Percentiles rank a stretch among this genome's conserved stretches.
These are phyloP conservation scores for Bombus cullumanus DNA, from an alignment of 1,140 invertebrate genomes.

Conservation along the genomic window DNA sequence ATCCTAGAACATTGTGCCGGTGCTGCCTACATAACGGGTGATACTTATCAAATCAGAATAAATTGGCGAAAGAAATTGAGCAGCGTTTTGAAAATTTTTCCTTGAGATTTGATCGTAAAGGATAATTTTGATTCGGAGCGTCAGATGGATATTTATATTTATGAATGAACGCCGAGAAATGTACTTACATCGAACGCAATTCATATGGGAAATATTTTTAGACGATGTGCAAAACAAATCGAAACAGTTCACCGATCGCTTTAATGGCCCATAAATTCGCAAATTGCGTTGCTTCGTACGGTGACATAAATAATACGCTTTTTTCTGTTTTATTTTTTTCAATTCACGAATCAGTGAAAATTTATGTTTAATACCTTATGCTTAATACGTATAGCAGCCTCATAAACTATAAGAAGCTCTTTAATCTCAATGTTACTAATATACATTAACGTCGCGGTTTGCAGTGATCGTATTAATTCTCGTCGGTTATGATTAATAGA, in stretches of 20 bases:
- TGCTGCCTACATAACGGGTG: slow-evolving; percentile 59
- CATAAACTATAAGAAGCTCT: not conserved
- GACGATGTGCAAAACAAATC: not conserved
- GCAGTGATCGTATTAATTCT: not conserved
- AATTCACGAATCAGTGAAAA: not conserved
- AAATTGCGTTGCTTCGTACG: not conserved
- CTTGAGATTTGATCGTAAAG: too few relatives aligned
- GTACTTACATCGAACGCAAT: not conserved
- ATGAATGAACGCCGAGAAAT: too few relatives aligned
- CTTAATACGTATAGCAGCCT: not conserved
- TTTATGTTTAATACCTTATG: not conserved
- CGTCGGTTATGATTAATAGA: slow-evolving; percentile 3
- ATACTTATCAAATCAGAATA: not conserved
- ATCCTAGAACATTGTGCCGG: slow-evolving; percentile 20
- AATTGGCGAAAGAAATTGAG: not conserved
- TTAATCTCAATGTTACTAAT: not conserved
- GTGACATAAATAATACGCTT: not conserved
- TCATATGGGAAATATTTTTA: not conserved
- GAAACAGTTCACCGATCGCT: not conserved
- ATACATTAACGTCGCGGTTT: slow-evolving; percentile 14
- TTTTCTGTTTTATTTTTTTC: not conserved
- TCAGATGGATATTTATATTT: too few relatives aligned
- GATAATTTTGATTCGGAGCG: too few relatives aligned
- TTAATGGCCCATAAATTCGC: not conserved
- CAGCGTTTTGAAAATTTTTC: too few relatives aligned